Evolutionary conservation across 2,888 invertebrate genomes (phyloP).

Genomic region (Volucella inanis): DNA sequence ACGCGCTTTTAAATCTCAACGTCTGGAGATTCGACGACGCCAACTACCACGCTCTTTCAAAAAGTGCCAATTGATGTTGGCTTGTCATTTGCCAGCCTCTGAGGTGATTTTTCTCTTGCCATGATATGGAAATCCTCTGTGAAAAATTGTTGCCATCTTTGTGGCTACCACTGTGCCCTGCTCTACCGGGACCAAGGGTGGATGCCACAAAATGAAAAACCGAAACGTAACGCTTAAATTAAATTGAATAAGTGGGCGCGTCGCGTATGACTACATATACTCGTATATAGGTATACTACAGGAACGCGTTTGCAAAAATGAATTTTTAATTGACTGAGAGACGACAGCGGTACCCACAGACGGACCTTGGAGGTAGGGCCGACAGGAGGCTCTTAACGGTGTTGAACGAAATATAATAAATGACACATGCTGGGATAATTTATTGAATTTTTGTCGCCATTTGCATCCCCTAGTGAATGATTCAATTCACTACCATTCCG

Average conservation of each 20-base stretch:
- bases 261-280: not conserved
- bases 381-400: not conserved
- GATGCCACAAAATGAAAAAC: not conserved
- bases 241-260: constrained; percentile 59
- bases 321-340: constrained; percentile 62
- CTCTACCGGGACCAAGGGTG: not conserved
- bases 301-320: constrained; percentile 45
- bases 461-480: not conserved
- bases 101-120: constrained; percentile 63
- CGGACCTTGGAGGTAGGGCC: not conserved
- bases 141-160: constrained; percentile 60
- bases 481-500: not conserved
- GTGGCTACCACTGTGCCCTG: not conserved
- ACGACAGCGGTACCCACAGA: constrained; percentile 15
- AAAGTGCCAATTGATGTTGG: constrained; percentile 67
- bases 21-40: not conserved
- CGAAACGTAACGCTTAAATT: constrained; percentile 38
- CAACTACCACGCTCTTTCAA: constrained; percentile 5
- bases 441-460: constrained; percentile 47
- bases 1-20: constrained; percentile 32
- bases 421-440: constrained; percentile 42
- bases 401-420: constrained; percentile 1
- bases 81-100: constrained; percentile 65
- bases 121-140: constrained; percentile 60
- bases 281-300: constrained; percentile 9